These are phyloP conservation scores for Melanerpes aurifrons DNA, from an alignment of 2,113 vertebrate species.

Conservation along the genomic window DNA sequence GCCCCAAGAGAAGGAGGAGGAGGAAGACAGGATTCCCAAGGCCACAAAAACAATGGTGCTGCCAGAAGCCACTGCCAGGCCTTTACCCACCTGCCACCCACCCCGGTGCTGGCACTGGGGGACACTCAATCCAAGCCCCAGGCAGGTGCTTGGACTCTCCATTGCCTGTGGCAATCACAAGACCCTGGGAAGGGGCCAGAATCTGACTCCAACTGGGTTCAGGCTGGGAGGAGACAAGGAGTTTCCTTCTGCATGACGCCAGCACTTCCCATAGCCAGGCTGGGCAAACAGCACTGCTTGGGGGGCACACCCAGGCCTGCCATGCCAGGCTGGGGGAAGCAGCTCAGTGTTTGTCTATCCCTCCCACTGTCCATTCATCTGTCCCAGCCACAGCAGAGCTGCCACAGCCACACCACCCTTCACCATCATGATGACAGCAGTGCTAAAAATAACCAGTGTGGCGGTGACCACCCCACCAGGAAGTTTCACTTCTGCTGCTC, in stretches of 20 bases:
- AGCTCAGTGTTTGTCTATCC: not conserved
- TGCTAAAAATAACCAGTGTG: not conserved
- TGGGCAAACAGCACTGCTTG: accelerated
- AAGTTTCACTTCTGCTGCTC: not conserved
- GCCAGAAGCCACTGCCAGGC: not conserved
- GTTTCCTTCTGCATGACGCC: not conserved
- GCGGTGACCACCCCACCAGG: accelerated
- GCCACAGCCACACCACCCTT: accelerated
- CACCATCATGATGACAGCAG: accelerated
- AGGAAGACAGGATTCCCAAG: constrained; percentile 36
- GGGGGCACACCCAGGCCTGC: not conserved
- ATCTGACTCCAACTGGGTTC: accelerated
- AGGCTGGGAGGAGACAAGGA: not conserved
- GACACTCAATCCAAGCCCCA: not conserved
- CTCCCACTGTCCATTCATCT: not conserved
- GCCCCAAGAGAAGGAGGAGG: not conserved
- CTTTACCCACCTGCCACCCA: not conserved
- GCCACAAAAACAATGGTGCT: constrained; percentile 36
- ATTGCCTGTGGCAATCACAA: accelerated
- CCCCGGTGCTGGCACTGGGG: accelerated
- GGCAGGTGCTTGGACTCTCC: not conserved
- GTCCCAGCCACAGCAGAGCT: not conserved
- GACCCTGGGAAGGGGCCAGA: not conserved
- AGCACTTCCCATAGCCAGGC: accelerated
- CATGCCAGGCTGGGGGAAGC: not conserved